Evolutionary conservation across 2,888 invertebrate species (phyloP).

Genomic region (Pristionchus maxplancki): DNA sequence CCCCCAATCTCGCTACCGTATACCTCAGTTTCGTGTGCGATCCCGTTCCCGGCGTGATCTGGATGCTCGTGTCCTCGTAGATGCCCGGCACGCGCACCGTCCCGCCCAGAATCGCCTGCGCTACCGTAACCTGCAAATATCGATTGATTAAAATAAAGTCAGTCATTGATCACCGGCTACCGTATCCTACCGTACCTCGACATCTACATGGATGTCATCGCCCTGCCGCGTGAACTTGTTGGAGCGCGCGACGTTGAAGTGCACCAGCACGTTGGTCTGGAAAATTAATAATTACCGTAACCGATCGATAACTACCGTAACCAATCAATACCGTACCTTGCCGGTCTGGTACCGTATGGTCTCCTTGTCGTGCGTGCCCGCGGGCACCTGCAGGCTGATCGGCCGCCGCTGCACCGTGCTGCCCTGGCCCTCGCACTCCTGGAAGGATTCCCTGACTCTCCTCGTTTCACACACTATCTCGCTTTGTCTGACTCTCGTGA

Average conservation of each 20-base stretch:
- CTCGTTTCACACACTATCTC: not conserved
- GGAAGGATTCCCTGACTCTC: conserved; percentile 48
- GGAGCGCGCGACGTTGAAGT: conserved; percentile 73
- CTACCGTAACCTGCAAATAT: conserved; percentile 82
- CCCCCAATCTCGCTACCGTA: not conserved
- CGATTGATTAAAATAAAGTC: not conserved
- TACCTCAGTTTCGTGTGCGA: conserved; percentile 90
- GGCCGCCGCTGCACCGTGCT: conserved; percentile 88
- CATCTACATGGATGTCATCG: conserved; percentile 95
- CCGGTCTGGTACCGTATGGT: conserved; percentile 95
- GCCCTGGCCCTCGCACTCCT: conserved; percentile 93
- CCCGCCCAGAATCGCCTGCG: conserved; percentile 89
- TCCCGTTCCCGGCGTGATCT: conserved; percentile 92
- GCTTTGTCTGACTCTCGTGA: not conserved
- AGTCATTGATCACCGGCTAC: not conserved
- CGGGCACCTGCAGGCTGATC: conserved; percentile 86
- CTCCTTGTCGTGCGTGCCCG: conserved; percentile 94
- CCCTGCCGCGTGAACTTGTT: conserved; percentile 92
- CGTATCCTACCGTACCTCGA: conserved; percentile 77
- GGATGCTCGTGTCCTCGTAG: conserved; percentile 93
- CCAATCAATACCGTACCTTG: conserved; percentile 78
- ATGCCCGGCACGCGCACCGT: conserved; percentile 86
- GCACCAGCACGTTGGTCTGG: conserved; percentile 69
- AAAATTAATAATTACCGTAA: not conserved
- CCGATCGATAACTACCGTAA: not conserved